Percentiles rank a stretch among this genome's conserved stretches.
phyloP scores from a whole-genome alignment of 2,113 vertebrate species.

The Clinocottus analis region DNA sequence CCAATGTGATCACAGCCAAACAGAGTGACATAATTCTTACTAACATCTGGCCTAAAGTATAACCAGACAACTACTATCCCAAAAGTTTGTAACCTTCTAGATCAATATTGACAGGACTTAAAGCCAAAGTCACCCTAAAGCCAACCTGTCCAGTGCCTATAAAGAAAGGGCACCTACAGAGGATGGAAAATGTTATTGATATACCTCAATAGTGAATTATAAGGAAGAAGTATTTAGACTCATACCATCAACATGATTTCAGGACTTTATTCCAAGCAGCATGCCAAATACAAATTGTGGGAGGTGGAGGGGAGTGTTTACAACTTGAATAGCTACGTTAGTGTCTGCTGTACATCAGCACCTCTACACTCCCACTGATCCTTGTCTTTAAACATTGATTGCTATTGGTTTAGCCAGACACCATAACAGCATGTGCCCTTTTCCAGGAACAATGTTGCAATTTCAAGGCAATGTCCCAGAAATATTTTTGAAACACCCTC shows the following conservation, averaged over 20 bases:
- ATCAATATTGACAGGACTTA: neutral
- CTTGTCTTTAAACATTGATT: conserved; percentile 47
- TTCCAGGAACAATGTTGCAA: conserved; percentile 31
- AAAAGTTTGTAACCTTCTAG: conserved; percentile 1
- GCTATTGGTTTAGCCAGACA: conserved; percentile 22
- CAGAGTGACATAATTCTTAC: neutral
- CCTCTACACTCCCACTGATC: conserved; percentile 48
- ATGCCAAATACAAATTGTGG: conserved; percentile 26
- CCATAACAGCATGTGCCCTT: conserved; percentile 42
- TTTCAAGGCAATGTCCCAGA: conserved; percentile 39
- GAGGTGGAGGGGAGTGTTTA: conserved; percentile 38
- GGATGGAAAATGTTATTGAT: neutral
- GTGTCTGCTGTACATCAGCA: conserved; percentile 31
- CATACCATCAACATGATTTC: conserved; percentile 17
- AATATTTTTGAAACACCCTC: conserved; percentile 45
- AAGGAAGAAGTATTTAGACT: conserved; percentile 13
- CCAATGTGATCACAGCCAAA: conserved; percentile 16
- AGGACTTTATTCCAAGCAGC: conserved; percentile 31
- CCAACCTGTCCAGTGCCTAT: neutral
- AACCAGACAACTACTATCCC: neutral
- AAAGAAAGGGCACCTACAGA: neutral
- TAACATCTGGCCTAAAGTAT: neutral
- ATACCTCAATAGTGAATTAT: neutral
- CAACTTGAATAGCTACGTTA: conserved; percentile 26
- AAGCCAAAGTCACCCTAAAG: neutral